Evolutionary conservation across 2,888 invertebrate genomes (phyloP), one percentile per base, ranked within the genome.

Genomic region (Drosophila cognata): DNA sequence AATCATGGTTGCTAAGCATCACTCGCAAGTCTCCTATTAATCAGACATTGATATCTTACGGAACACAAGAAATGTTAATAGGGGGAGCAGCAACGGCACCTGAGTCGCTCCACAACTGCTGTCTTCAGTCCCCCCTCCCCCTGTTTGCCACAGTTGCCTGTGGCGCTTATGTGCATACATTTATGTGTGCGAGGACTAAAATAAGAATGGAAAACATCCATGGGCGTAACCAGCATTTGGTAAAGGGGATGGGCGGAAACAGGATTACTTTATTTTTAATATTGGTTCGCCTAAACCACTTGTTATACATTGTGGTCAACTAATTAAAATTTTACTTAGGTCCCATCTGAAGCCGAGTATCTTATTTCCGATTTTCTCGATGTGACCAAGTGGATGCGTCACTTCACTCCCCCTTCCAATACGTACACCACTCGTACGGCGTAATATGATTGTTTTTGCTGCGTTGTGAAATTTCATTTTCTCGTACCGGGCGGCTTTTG

Each of bases 41-140:
- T 85, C 85, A 89, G 88, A 70, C 86, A 85, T 89, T 89, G 85
- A 85, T 89, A 89, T 88, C 80, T 80, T 69, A 64, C 59, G 62
- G 71, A 53, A 67, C 46, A 56, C 65, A 66, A 62, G 77, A 73
- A 71, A 84, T 72, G 63, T 73, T 82, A 77, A 81, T 66, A 70
- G 71, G 65, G 69, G 59, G 53, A 66, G 57, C 57, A 72, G 68
- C 43, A 35, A 46, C 77, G 53, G 53, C 46, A 70, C 48, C 52
- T 77, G 74, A 62, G 60, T 10, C 18, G 48, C 13, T 18, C 28
- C 18, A 25, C 52, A 28, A 13, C 33, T 48, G 46, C 50, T 55
- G 56, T 69, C 56, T 18, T 31, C 29, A 10, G 31, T 36, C 21
- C 21, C 11, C 53, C 13, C n/a, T 21, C 21, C 38, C n/a, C 11